These are phyloP conservation scores for Eciton burchellii DNA, from an alignment of 1,140 invertebrate genomes.

Conservation along the genomic window DNA sequence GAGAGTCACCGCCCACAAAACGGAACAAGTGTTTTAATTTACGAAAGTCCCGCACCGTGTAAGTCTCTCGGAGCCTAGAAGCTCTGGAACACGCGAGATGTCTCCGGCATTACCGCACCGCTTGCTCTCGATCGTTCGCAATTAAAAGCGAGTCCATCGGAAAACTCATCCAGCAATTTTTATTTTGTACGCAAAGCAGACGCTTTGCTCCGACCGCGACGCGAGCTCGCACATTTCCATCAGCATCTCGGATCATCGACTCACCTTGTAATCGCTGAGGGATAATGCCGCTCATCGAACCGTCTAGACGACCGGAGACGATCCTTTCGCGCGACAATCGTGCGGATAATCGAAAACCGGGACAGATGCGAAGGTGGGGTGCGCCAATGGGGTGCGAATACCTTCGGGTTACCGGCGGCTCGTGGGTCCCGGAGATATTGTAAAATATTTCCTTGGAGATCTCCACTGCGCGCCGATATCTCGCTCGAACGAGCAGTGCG, in stretches of 20 bases:
- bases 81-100: neutral
- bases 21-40: slow-evolving; percentile 44
- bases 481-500: slow-evolving; percentile 30
- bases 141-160: neutral
- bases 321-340: slow-evolving; percentile 55
- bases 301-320: slow-evolving; percentile 18
- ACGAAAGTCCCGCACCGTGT: slow-evolving; percentile 27
- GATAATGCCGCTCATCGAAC: slow-evolving; percentile 31
- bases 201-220: neutral
- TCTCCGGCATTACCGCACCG: neutral
- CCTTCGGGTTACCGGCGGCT: slow-evolving; percentile 32
- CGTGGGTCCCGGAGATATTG: slow-evolving; percentile 19
- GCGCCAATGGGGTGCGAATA: slow-evolving; percentile 39
- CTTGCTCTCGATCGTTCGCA: neutral
- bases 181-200: neutral
- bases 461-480: slow-evolving; percentile 21
- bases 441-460: slow-evolving; percentile 60
- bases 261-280: slow-evolving; percentile 33
- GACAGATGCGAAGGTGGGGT: slow-evolving; percentile 21
- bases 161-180: neutral
- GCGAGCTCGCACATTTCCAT: slow-evolving; percentile 34
- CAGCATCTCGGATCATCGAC: slow-evolving; percentile 32
- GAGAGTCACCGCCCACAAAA: slow-evolving; percentile 28
- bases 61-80: neutral
- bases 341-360: slow-evolving; percentile 45